Conservation (phyloP, 1,140 invertebrate genomes). For the Palaemon carinicauda region DNA sequence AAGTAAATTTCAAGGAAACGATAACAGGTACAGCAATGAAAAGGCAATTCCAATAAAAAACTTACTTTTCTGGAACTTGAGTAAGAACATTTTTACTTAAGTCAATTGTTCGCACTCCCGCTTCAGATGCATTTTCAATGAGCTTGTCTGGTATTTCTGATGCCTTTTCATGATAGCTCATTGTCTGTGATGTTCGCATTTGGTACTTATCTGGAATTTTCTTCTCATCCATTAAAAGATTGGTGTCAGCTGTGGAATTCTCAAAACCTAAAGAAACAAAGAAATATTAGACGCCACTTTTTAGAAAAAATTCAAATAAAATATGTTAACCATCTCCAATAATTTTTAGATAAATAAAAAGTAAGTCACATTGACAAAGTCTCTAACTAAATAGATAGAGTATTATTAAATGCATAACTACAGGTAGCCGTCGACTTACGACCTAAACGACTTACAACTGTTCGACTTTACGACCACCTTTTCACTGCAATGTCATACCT, state of each 20-base stretch:
- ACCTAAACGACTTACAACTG: too few species aligned
- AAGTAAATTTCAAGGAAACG: too few species aligned
- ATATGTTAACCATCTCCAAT: too few species aligned
- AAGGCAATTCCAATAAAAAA: not conserved
- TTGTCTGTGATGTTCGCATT: conserved; percentile 44
- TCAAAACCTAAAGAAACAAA: conserved; percentile 42
- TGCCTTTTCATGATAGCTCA: conserved; percentile 59
- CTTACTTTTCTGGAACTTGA: conserved; percentile 75
- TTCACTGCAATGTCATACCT: too few species aligned
- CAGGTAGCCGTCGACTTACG: too few species aligned
- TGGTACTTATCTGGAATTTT: conserved; percentile 59
- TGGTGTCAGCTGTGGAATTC: conserved; percentile 34
- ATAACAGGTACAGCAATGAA: too few species aligned
- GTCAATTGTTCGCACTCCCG: conserved; percentile 79
- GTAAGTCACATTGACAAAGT: not conserved
- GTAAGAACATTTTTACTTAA: conserved; percentile 81
- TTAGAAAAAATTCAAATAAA: too few species aligned
- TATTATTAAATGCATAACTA: too few species aligned
- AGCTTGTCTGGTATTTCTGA: conserved; percentile 75
- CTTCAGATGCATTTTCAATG: conserved; percentile 75
- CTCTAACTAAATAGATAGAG: too few species aligned
- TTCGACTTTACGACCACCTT: too few species aligned
- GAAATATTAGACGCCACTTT: not conserved
- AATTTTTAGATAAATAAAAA: too few species aligned
- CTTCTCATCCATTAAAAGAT: conserved; percentile 55